Evolutionary conservation across 2,888 invertebrate genomes (phyloP).

Genomic region (Ellobium chinense): DNA sequence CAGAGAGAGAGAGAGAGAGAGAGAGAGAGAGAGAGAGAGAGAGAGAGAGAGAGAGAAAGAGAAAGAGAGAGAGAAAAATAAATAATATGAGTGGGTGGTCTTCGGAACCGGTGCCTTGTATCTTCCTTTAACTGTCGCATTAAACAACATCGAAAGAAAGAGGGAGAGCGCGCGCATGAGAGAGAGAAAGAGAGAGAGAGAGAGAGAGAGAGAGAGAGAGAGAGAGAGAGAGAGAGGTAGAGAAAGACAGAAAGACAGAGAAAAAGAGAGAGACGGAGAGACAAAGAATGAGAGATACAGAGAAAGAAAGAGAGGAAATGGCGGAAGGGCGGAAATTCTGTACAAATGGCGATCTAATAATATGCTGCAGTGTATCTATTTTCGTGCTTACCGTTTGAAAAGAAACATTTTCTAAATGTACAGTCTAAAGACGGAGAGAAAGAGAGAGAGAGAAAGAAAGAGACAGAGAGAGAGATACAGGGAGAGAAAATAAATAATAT

Average conservation of each 20-base stretch:
- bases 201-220: neutral
- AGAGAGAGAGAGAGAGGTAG: neutral
- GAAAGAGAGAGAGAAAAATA: no score
- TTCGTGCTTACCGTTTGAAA: no score
- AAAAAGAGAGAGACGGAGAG: neutral
- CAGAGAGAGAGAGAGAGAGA: neutral
- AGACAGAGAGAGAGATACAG: neutral
- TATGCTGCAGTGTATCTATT: no score
- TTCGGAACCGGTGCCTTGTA: no score
- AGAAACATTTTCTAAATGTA: no score
- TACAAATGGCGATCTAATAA: no score
- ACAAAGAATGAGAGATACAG: neutral
- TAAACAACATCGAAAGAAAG: conserved; percentile 3
- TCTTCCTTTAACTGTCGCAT: neutral
- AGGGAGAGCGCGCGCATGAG: conserved; percentile 14
- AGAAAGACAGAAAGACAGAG: neutral
- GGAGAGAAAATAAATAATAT: no score
- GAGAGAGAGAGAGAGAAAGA: conserved; percentile 18
- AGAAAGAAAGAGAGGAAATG: neutral
- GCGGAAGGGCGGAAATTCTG: no score
- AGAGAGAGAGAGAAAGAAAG: conserved; percentile 18
- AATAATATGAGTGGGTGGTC: no score
- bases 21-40: conserved; percentile 4
- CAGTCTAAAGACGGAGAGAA: neutral
- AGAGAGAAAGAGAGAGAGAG: conserved; percentile 5